Percentiles rank a stretch among this genome's conserved stretches.
These are phyloP conservation scores for Alethe castanea DNA, from an alignment of 2,113 vertebrate genomes.

Conservation along the genomic window DNA sequence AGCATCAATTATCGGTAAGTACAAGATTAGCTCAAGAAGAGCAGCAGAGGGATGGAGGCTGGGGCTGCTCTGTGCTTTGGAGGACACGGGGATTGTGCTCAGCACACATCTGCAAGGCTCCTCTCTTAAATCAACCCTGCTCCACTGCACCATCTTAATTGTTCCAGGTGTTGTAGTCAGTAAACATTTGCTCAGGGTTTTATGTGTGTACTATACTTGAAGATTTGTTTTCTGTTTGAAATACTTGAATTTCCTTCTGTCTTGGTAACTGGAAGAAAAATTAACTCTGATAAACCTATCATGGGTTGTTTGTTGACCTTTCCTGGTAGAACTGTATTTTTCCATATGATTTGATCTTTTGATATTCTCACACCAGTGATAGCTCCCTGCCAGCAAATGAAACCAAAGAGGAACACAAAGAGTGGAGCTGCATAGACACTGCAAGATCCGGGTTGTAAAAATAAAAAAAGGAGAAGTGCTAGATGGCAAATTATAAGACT, in stretches of 20 bases:
- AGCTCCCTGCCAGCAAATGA: neutral
- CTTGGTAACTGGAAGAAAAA: neutral
- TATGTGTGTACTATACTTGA: slow-evolving; percentile 9
- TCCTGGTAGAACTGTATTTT: neutral
- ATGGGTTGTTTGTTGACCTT: neutral
- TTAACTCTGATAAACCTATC: neutral
- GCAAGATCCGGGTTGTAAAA: neutral
- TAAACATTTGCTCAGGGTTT: slow-evolving; percentile 49
- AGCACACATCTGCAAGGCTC: slow-evolving; percentile 12
- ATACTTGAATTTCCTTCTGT: neutral
- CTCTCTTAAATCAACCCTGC: slow-evolving; percentile 31
- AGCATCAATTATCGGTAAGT: neutral
- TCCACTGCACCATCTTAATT: slow-evolving; percentile 41
- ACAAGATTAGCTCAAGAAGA: neutral
- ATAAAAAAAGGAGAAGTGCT: neutral
- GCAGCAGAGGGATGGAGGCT: neutral
- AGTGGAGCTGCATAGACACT: neutral
- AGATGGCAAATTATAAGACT: neutral
- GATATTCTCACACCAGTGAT: neutral
- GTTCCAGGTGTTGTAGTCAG: slow-evolving; percentile 64
- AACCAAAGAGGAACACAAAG: neutral
- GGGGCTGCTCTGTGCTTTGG: neutral
- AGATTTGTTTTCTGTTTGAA: slow-evolving; percentile 40
- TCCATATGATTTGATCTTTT: neutral
- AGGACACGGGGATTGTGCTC: slow-evolving; percentile 17